Evolutionary conservation across 2,797 vertebrate species (phyloP).

Genomic region (Clarias laeviceps): DNA sequence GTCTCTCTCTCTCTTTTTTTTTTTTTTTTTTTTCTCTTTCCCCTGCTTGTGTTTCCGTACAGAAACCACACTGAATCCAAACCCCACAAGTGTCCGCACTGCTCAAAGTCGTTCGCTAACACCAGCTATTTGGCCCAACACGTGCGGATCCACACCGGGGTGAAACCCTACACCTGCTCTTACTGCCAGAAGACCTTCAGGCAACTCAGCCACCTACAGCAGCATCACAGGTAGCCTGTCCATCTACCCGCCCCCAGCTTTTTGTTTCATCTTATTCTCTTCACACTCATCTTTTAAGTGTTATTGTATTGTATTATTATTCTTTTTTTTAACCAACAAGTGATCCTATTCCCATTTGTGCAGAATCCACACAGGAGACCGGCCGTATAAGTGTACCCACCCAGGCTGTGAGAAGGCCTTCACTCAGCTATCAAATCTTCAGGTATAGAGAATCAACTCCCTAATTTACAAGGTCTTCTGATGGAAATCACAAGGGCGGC

Average conservation of each 20-base stretch:
- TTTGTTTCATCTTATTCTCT: neutral
- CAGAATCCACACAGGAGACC: constrained; percentile 98
- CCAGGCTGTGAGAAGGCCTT: constrained; percentile 98
- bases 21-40: neutral
- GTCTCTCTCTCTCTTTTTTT: constrained; percentile 3
- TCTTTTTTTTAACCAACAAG: neutral
- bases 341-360: constrained; percentile 6
- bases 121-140: constrained; percentile 98
- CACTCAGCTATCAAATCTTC: constrained; percentile 97
- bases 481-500: neutral
- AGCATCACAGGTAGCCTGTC: constrained; percentile 91
- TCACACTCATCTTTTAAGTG: neutral
- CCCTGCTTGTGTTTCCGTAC: constrained; percentile 26
- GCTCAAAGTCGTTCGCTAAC: constrained; percentile 98
- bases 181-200: constrained; percentile 97
- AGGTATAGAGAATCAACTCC: constrained; percentile 73
- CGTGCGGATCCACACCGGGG: constrained; percentile 96
- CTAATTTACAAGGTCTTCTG: neutral
- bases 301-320: no score
- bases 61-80: constrained; percentile 96
- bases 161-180: constrained; percentile 95
- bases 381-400: constrained; percentile 94
- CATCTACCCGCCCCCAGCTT: constrained; percentile 22
- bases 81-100: constrained; percentile 98
- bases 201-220: constrained; percentile 99